These are phyloP conservation scores for Craniophora ligustri DNA, from an alignment of 2,888 invertebrate species.

Conservation along the genomic window DNA sequence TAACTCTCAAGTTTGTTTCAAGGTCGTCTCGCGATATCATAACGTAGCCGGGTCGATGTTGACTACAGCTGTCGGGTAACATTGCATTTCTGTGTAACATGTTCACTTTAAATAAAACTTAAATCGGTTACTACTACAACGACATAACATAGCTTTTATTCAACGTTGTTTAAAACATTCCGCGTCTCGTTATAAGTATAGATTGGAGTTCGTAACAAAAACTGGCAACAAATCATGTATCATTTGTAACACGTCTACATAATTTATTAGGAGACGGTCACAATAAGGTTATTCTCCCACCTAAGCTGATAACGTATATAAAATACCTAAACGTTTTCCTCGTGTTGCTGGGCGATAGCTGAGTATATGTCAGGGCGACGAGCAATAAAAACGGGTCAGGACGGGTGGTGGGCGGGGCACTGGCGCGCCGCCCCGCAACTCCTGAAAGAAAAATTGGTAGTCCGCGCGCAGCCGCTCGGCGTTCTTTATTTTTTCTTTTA, in stretches of 20 bases:
- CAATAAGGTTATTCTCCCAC: conserved; percentile 70
- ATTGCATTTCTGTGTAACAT: conserved; percentile 49
- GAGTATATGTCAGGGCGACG: conserved; percentile 78
- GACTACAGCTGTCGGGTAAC: conserved; percentile 59
- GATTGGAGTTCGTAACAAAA: conserved; percentile 52
- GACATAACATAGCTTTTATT: conserved; percentile 45
- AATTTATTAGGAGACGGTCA: conserved; percentile 72
- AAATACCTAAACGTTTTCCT: conserved; percentile 83
- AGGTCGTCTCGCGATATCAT: conserved; percentile 78
- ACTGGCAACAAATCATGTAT: conserved; percentile 72
- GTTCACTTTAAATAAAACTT: conserved; percentile 47
- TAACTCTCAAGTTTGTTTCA: conserved; percentile 85
- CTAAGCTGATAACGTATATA: conserved; percentile 79
- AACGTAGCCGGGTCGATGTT: conserved; percentile 64
- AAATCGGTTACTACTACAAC: conserved; percentile 17
- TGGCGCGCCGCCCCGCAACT: conserved; percentile 80
- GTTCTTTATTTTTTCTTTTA: conserved; percentile 88
- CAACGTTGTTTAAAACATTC: conserved; percentile 55
- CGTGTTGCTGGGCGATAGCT: conserved; percentile 79
- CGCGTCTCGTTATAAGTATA: conserved; percentile 46
- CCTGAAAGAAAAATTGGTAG: conserved; percentile 87
- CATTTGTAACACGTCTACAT: conserved; percentile 74
- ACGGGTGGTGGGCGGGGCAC: conserved; percentile 78
- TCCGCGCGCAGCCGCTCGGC: conserved; percentile 85
- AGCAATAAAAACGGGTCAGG: conserved; percentile 87